Evolutionary conservation across 2,888 invertebrate genomes (phyloP), one percentile per base, ranked within the genome.

Genomic region (Melinaea marsaeus): DNA sequence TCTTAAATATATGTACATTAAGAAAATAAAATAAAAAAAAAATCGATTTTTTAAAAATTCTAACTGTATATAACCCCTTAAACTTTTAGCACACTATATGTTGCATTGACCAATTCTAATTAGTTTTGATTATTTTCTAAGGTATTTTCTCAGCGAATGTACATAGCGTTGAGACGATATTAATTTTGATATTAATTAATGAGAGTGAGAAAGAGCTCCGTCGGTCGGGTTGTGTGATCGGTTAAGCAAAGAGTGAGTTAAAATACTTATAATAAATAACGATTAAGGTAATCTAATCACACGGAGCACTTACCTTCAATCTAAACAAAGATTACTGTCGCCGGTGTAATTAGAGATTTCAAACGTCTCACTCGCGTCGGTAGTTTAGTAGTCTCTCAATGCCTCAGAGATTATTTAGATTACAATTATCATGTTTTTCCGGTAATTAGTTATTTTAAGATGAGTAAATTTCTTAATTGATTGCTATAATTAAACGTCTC

Each of bases 391-490:
- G 22, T 51, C 22, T 9, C 48, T 22, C 13, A 22, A 13, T 4
- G 4, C 13, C 6, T 13, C n/a, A 13, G 22, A 51, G 13, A 51
- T 42, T 42, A 42, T 42, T 42, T 6, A 22, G 51, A 51, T 51
- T 22, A 51, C 32, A 51, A 32, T 9, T 51, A 51, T 32, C 32
- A 51, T 22, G 22, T 51, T 11, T 32, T 32, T 51, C 51, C 51
- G 51, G 51, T 51, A 51, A 51, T 51, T 51, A 51, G 51, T 51
- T 42, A 42, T 42, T 42, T 51, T 22, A 32, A 32, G n/a, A 51
- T 32, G 32, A 11, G 9, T 51, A 51, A 22, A 51, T 32, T 51
- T 7, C 32, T 51, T 32, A 51, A 51, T 51, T 51, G 32, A 51
- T 51, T 51, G n/a, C 51, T 2, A 32, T 51, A 6, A 51, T 51